These are phyloP conservation scores for Engraulis encrasicolus DNA, from an alignment of 2,113 vertebrate genomes.

Conservation along the genomic window DNA sequence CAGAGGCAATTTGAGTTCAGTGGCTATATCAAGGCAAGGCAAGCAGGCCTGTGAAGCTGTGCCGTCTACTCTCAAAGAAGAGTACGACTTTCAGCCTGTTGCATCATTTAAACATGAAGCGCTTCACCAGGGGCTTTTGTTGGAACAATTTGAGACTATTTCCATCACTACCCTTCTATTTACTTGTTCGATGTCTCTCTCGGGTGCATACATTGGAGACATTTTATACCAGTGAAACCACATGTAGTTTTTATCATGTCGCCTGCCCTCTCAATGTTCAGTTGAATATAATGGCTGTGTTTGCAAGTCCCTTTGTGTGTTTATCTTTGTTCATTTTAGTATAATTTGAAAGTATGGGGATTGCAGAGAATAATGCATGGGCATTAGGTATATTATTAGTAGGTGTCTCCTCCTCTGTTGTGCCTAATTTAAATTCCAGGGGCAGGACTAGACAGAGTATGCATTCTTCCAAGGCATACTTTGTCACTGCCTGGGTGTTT, in stretches of 20 bases:
- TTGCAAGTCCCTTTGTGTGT: background rate
- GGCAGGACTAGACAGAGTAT: background rate
- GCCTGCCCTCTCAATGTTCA: background rate
- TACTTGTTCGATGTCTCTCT: background rate
- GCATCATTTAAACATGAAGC: constrained; percentile 68
- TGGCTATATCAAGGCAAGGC: constrained; percentile 58
- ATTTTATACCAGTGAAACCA: background rate
- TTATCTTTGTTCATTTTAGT: background rate
- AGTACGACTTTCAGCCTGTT: constrained; percentile 67
- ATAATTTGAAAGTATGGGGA: background rate
- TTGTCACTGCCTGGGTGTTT: background rate
- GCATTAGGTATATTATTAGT: background rate
- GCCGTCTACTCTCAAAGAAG: constrained; percentile 47
- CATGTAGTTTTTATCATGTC: background rate
- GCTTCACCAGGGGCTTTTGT: constrained; percentile 31
- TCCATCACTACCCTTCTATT: background rate
- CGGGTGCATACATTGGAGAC: background rate
- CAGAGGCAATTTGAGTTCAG: constrained; percentile 53
- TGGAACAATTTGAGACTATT: constrained; percentile 32
- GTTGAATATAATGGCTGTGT: background rate
- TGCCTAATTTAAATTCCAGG: background rate
- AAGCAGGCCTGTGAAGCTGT: too few relatives aligned
- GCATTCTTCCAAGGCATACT: background rate
- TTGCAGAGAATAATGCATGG: background rate
- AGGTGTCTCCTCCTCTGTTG: background rate